Evolutionary conservation across 2,797 vertebrate species (phyloP), one percentile per base, ranked within the genome.

Genomic region (Cichlasoma orientale): DNA sequence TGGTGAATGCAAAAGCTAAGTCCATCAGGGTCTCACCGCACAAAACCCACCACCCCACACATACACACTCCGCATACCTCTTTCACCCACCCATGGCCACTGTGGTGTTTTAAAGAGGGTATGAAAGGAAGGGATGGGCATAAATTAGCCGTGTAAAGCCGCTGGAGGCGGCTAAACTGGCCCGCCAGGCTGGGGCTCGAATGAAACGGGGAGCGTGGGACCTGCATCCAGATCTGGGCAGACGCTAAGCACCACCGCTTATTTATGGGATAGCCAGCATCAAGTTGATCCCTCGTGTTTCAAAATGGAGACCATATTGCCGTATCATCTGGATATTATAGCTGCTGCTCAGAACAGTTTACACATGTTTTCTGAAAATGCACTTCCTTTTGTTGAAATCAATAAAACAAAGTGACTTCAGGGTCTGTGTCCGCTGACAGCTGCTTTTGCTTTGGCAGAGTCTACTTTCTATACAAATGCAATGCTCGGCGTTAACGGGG

Each of bases 91-190:
- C 41, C 80, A 66, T 1, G 41, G 82, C 83, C 84, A 79, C 84
- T 76, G 80, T 79, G 83, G 87, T 31, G 33, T 87, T 93, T 91
- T 92, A 87, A 92, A 93, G 86, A 87, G 79, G 84, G 56, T 83
- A 84, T 74, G 77, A 90, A 89, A 88, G 85, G 52, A 86, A 68
- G 84, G 71, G 74, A 89, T 58, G 83, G 79, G 80, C 72, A 89
- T 94, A 93, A 94, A 93, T 94, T 91, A 88, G 78, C 61, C 21
- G 41, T 47, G 74, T 85, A 84, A 91, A 91, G 78, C 72, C 53
- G 16, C 83, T 84, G 47, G 83, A 90, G 86, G 85, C 36, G 29
- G 66, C 52, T 68, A 74, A 86, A 84, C 81, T 10, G 75, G 80
- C 56, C 75, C 29, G 21, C 80, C 86, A 87, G 76, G 89, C 81